These are phyloP conservation scores for Nasonia giraulti DNA, from an alignment of 1,140 invertebrate genomes.

Conservation along the genomic window DNA sequence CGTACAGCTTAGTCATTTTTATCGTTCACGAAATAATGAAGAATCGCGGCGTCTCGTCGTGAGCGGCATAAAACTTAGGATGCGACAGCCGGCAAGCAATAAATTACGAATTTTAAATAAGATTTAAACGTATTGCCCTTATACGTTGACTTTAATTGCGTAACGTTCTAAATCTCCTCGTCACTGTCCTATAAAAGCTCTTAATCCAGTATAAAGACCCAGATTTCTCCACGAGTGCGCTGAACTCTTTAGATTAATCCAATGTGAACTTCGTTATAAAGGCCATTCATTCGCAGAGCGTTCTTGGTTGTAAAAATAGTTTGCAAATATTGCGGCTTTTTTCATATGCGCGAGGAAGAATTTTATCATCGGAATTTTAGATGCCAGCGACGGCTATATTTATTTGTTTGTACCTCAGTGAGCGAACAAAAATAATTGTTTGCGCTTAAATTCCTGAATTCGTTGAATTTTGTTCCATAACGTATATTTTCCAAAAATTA, in stretches of 20 bases:
- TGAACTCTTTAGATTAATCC: constrained; percentile 13
- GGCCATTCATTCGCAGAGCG: background rate
- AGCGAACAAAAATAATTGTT: too few species aligned
- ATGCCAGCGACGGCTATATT: too few species aligned
- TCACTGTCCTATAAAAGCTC: constrained; percentile 21
- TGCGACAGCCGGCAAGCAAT: background rate
- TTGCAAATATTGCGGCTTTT: too few species aligned
- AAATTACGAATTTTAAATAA: constrained; percentile 15
- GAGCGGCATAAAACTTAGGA: background rate
- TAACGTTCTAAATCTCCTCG: constrained; percentile 18
- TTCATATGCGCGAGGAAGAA: too few species aligned
- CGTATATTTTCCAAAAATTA: too few species aligned
- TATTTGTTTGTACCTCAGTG: too few species aligned
- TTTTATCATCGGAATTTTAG: too few species aligned
- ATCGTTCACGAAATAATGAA: background rate
- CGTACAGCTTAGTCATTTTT: background rate
- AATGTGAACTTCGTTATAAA: background rate
- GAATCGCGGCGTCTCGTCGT: background rate
- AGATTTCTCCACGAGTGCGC: background rate
- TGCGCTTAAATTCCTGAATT: too few species aligned
- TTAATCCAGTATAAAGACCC: constrained; percentile 22
- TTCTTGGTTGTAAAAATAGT: background rate
- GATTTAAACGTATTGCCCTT: background rate
- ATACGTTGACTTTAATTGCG: constrained; percentile 12
- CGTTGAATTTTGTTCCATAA: too few species aligned